A percentile compares a stretch with the other conserved stretches of the same genome.
Evolutionary conservation across 1,140 invertebrate species (phyloP).

Genomic region (Nilaparvata lugens): DNA sequence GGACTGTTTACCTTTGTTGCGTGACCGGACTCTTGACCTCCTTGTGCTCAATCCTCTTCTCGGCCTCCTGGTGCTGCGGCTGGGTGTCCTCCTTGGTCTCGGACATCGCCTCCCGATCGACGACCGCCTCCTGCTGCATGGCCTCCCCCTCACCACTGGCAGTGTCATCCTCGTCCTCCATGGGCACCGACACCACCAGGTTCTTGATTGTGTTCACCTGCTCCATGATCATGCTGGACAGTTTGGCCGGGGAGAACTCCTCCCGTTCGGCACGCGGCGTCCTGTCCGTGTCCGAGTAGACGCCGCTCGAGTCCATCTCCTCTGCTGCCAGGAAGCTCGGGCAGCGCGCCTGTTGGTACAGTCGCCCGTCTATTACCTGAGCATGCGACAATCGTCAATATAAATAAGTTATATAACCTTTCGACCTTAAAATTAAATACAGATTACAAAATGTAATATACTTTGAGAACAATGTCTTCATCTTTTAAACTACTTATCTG

Average conservation of each 20-base stretch:
- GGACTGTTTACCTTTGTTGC: too few relatives aligned
- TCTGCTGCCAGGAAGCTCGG: conserved; percentile 44
- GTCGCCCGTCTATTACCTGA: conserved; percentile 72
- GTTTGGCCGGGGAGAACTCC: conserved; percentile 24
- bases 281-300: conserved; percentile 73
- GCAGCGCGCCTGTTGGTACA: conserved; percentile 47
- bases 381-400: conserved; percentile 36
- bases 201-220: conserved; percentile 31
- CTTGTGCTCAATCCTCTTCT: too few relatives aligned
- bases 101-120: too few relatives aligned
- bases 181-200: conserved; percentile 5
- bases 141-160: conserved; percentile 30
- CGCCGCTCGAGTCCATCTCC: conserved; percentile 76
- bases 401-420: too few relatives aligned
- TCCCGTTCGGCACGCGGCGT: conserved; percentile 25
- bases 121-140: not conserved
- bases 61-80: too few relatives aligned
- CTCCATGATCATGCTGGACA: conserved; percentile 19
- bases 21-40: too few relatives aligned
- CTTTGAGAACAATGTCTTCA: too few relatives aligned
- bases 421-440: too few relatives aligned
- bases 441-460: too few relatives aligned
- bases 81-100: too few relatives aligned
- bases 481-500: too few relatives aligned
- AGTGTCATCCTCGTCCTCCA: conserved; percentile 31